Base-by-base conservation (phyloP, 2,888 invertebrate species). In the Latheticus oryzae region DNA sequence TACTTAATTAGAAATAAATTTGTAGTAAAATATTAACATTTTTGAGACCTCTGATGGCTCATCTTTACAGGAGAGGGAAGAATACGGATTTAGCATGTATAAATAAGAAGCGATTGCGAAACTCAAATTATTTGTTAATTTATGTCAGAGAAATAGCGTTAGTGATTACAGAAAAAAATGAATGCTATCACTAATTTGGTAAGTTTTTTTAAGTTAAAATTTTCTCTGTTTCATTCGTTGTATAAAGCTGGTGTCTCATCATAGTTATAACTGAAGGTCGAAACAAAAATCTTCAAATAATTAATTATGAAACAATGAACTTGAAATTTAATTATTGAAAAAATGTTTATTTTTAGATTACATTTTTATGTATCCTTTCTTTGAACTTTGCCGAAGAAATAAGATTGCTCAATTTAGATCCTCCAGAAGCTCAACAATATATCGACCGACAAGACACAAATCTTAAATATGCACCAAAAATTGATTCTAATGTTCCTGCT, bases 381-480 rank as follows among this genome's bases (percentile, higher is more conserved):
- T 12, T 55, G 37, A 21, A 5, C 9, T 15, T 19, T 32, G 4
- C 32, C 15, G 83, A 81, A 71, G 82, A 82, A 62, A 78, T 82
- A n/a, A 78, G 83, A 28, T 75, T 80, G 60, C 70, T 81, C 11
- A 80, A 84, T 67, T 76, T 84, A 26, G 78, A 82, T 43, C 84
- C 84, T 9, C 80, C 81, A 61, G 83, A 84, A 69, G 84, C 79
- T 1, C 74, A 77, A 62, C 79, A 82, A 52, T 74, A 78, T 7
- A 76, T 82, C 53, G 81, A 81, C 38, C 74, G 80, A 43, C 80
- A 82, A 51, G 79, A 79, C 51, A 73, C 74, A 21, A 63, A 73
- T 2, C 64, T 79, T 17, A 75, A 76, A 45, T 84, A 80, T 71
- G 82, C 84, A 0, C 82, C 82, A 1, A 84, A 84, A 68, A 78